Evolutionary conservation across 2,797 vertebrate species (phyloP).

Genomic region (Lithobates pipiens): DNA sequence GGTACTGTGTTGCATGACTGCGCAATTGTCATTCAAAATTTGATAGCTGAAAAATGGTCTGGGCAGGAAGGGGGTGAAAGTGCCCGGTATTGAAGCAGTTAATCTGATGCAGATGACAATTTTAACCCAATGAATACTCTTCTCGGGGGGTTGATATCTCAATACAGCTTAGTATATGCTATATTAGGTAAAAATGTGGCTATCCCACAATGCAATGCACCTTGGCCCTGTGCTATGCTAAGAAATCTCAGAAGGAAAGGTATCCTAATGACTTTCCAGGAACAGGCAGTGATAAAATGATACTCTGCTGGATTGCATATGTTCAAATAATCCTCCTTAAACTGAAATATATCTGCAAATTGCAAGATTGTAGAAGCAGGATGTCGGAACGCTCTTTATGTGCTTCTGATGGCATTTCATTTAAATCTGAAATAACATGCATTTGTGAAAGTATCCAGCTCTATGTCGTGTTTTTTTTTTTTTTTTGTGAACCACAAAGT

Average conservation of each 20-base stretch:
- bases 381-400: constrained; percentile 26
- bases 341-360: constrained; percentile 11
- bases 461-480: not conserved
- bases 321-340: constrained; percentile 19
- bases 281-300: constrained; percentile 2
- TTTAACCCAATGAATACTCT: no score
- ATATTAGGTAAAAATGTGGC: no score
- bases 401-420: constrained; percentile 17
- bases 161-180: no score
- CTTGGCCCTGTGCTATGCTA: not conserved
- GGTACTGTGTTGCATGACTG: no score
- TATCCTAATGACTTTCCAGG: constrained; percentile 16
- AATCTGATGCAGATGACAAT: no score
- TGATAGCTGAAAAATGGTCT: no score
- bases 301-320: constrained; percentile 7
- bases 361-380: constrained; percentile 27
- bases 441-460: constrained; percentile 28
- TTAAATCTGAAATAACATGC: constrained; percentile 22
- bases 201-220: not conserved
- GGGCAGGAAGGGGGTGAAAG: no score
- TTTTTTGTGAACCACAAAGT: constrained; percentile 33
- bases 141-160: no score
- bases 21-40: no score
- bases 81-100: no score
- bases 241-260: not conserved